Evolutionary conservation across 2,797 vertebrate species (phyloP).

Genomic region (Microctenopoma lineatum): DNA sequence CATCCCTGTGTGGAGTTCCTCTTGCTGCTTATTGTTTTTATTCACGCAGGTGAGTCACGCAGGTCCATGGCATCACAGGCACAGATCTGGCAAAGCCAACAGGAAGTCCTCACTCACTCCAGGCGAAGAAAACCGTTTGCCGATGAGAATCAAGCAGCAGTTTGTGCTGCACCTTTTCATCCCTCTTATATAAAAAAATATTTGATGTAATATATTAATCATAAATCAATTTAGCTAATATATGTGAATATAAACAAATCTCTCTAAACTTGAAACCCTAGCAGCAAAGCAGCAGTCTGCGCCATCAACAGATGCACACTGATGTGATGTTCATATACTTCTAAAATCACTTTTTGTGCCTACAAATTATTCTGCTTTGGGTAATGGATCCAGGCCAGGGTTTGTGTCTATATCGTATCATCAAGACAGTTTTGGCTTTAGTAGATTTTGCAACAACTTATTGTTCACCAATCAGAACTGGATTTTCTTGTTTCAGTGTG

Average conservation of each 20-base stretch:
- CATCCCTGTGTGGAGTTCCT: conserved; percentile 3
- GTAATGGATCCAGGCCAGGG: background rate
- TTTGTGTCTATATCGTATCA: conserved; percentile 15
- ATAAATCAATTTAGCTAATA: conserved; percentile 10
- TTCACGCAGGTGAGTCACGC: conserved; percentile 1
- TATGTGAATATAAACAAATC: conserved; percentile 42
- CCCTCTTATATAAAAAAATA: conserved; percentile 26
- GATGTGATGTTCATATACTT: conserved; percentile 13
- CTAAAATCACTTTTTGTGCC: conserved; percentile 13
- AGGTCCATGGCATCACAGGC: background rate
- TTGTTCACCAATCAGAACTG: conserved; percentile 37
- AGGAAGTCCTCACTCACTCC: conserved; percentile 12
- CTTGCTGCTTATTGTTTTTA: conserved; percentile 6
- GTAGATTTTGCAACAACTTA: conserved; percentile 37
- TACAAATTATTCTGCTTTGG: conserved; percentile 11
- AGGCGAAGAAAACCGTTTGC: conserved; percentile 12
- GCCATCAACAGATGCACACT: background rate
- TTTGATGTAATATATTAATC: conserved; percentile 6
- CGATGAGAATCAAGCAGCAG: background rate
- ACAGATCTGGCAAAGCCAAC: conserved; percentile 23
- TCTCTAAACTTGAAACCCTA: conserved; percentile 16
- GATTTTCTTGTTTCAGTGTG: conserved; percentile 31
- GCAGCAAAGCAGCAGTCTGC: background rate
- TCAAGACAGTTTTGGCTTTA: conserved; percentile 21
- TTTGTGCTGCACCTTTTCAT: conserved; percentile 2